Conservation (phyloP, 2,797 vertebrate species). For the Bradypodion pumilum region DNA sequence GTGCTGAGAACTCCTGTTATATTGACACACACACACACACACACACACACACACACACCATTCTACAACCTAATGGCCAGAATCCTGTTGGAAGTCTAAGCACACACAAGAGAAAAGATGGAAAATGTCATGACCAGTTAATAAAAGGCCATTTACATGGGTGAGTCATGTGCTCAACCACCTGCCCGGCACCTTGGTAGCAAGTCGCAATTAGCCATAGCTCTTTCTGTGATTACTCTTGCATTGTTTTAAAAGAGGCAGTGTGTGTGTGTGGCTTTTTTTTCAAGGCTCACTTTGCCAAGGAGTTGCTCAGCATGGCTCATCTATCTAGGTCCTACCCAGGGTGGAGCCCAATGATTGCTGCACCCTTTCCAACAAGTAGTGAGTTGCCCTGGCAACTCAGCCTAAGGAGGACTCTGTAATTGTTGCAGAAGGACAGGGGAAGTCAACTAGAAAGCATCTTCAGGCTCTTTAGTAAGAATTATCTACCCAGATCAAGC, state of each 20-base stretch:
- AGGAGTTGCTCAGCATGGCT: background rate
- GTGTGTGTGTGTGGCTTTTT: too few species aligned
- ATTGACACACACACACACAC: too few species aligned
- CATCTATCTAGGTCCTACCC: background rate
- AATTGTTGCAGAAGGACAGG: background rate
- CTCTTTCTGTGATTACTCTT: too few species aligned
- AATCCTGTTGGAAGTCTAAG: too few species aligned
- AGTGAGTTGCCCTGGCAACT: conserved; percentile 3
- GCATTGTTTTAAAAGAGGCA: background rate
- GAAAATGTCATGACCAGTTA: too few species aligned
- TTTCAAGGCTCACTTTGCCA: background rate
- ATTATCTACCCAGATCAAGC: background rate
- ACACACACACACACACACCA: too few species aligned
- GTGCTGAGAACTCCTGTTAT: background rate
- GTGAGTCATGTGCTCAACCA: too few species aligned
- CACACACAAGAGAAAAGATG: too few species aligned
- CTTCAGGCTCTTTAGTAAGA: background rate
- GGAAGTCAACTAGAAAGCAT: background rate
- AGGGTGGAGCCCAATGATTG: background rate
- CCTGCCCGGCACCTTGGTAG: too few species aligned
- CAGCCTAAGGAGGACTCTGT: background rate
- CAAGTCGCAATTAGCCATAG: too few species aligned
- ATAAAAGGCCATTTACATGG: too few species aligned
- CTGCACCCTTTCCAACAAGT: background rate
- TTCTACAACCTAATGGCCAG: background rate